Evolutionary conservation across 2,888 invertebrate genomes (phyloP).

Genomic region (Bugulina stolonifera): DNA sequence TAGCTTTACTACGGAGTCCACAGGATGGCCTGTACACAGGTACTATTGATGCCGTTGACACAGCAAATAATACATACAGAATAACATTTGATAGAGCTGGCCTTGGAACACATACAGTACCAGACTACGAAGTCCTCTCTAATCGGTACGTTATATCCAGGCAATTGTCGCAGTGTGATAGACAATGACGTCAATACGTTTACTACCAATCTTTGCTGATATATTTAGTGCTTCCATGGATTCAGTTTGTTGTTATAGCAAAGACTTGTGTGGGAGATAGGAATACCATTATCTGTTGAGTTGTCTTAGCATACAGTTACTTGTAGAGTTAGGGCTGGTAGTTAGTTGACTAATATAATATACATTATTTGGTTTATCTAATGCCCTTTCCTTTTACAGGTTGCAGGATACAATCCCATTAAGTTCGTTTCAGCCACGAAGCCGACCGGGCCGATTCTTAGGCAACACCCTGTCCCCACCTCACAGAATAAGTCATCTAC

Average conservation of each 20-base stretch:
- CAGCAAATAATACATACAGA: slow-evolving; percentile 85
- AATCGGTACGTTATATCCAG: slow-evolving; percentile 74
- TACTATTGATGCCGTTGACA: slow-evolving; percentile 89
- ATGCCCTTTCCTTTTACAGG: not conserved
- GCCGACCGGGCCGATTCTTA: not conserved
- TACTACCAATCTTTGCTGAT: too few relatives aligned
- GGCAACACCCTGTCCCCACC: not conserved
- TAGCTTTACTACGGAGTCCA: slow-evolving; percentile 79
- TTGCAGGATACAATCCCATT: slow-evolving; percentile 12
- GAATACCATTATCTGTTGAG: too few relatives aligned
- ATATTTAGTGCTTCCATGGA: too few relatives aligned
- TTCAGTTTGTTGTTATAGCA: too few relatives aligned
- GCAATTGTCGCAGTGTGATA: too few relatives aligned
- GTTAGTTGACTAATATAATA: not conserved
- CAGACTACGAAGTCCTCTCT: slow-evolving; percentile 83
- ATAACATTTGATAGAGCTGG: slow-evolving; percentile 88
- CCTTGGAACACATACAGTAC: slow-evolving; percentile 88
- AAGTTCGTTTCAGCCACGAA: not conserved
- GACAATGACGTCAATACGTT: too few relatives aligned
- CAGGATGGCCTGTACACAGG: slow-evolving; percentile 93
- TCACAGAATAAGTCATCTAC: not conserved
- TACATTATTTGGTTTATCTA: not conserved
- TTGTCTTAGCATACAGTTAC: too few relatives aligned
- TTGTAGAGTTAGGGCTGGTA: too few relatives aligned
- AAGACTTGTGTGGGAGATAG: too few relatives aligned